Percentiles rank a stretch among this genome's conserved stretches.
phyloP scores from a whole-genome alignment of 2,113 vertebrate species.

The Nanorana parkeri region DNA sequence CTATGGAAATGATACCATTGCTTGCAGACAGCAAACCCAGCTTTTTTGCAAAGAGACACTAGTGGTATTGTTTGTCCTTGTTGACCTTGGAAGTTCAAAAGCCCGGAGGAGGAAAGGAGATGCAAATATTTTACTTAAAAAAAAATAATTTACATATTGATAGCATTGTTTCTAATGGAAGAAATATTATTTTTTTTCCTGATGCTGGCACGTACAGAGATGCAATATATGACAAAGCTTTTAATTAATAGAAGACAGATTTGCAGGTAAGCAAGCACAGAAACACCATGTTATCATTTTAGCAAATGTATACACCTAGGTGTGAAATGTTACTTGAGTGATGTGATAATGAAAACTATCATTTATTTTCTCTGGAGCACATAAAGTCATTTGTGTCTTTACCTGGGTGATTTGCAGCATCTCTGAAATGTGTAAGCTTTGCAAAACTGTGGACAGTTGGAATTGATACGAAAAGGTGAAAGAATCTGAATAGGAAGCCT shows the following conservation, averaged over 20 bases:
- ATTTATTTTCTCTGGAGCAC: conserved; percentile 78
- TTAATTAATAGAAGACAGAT: conserved; percentile 72
- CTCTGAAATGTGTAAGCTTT: conserved; percentile 67
- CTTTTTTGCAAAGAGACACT: conserved; percentile 92
- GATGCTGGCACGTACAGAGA: conserved; percentile 73
- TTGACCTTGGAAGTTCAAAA: conserved; percentile 98
- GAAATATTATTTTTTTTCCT: conserved; percentile 69
- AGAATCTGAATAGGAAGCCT: conserved; percentile 61
- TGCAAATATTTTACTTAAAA: conserved; percentile 88
- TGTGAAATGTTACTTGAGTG: conserved; percentile 76
- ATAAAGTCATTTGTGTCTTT: conserved; percentile 73
- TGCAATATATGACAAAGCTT: conserved; percentile 70
- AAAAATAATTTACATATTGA: conserved; percentile 85
- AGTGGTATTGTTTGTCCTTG: conserved; percentile 98
- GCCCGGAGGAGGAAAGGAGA: conserved; percentile 87
- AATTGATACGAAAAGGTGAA: conserved; percentile 62
- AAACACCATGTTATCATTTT: conserved; percentile 73
- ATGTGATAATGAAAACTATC: conserved; percentile 77
- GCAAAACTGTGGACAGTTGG: conserved; percentile 68
- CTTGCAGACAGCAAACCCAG: conserved; percentile 85
- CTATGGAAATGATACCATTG: conserved; percentile 90
- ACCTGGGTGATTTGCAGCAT: conserved; percentile 70
- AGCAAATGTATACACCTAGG: conserved; percentile 78
- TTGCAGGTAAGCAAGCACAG: conserved; percentile 73
- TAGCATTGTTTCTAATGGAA: conserved; percentile 83